These are phyloP conservation scores for Xenus cinereus DNA, from an alignment of 2,113 vertebrate genomes.

Conservation along the genomic window DNA sequence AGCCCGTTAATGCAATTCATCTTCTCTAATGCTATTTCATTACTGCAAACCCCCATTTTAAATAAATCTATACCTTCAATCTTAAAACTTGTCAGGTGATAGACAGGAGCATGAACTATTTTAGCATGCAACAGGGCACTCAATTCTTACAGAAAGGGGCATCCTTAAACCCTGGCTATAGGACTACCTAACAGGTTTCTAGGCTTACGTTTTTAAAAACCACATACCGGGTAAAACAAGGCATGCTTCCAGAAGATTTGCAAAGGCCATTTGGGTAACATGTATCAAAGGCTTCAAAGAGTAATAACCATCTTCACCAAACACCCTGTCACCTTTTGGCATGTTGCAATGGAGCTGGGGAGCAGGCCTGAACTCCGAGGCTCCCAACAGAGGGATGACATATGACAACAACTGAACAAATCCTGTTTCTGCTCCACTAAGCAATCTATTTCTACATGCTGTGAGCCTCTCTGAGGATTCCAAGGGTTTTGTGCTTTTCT, in stretches of 20 bases:
- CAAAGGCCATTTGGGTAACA: background rate
- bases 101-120: background rate
- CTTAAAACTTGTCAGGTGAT: background rate
- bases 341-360: background rate
- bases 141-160: fast-evolving
- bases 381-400: background rate
- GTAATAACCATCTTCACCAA: background rate
- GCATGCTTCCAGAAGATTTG: background rate
- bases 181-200: background rate
- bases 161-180: background rate
- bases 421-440: background rate
- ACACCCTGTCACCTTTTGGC: background rate
- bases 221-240: fast-evolving
- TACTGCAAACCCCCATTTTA: background rate
- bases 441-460: background rate
- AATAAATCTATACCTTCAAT: background rate
- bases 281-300: background rate
- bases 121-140: background rate
- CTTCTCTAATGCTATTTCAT: background rate
- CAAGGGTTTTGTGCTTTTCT: background rate
- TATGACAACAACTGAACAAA: background rate
- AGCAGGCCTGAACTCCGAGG: background rate
- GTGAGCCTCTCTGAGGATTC: background rate
- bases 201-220: fast-evolving
- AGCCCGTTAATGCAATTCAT: background rate